Evolutionary conservation across 1,140 invertebrate species (phyloP).

Genomic region (Asobara japonica): DNA sequence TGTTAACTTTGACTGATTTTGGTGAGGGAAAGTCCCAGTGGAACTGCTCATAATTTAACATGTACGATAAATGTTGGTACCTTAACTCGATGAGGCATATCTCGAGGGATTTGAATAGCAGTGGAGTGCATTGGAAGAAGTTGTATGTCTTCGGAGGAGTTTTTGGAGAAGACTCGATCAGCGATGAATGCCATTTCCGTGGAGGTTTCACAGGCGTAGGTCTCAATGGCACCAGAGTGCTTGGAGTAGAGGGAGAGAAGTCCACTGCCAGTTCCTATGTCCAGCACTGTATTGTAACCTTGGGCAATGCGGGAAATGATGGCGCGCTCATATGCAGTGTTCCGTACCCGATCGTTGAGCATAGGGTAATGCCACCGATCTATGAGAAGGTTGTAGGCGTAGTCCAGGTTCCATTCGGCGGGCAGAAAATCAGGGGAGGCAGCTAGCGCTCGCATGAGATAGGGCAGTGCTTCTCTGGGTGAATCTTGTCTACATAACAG

Average conservation of each 20-base stretch:
- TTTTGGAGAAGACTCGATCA: constrained; percentile 67
- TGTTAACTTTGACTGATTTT: too few relatives aligned
- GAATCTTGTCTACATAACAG: constrained; percentile 48
- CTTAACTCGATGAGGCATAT: constrained; percentile 72
- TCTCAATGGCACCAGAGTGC: constrained; percentile 66
- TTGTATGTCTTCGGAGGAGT: constrained; percentile 57
- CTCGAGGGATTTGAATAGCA: constrained; percentile 65
- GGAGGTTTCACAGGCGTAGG: constrained; percentile 76
- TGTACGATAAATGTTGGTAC: too few relatives aligned
- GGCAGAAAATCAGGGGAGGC: constrained; percentile 50
- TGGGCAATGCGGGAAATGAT: constrained; percentile 69
- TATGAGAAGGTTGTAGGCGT: constrained; percentile 64
- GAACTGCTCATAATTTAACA: too few relatives aligned
- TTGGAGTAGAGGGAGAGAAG: constrained; percentile 74
- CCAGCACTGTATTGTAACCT: constrained; percentile 71
- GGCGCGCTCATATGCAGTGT: constrained; percentile 73
- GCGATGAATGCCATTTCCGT: constrained; percentile 72
- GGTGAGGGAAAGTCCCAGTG: too few relatives aligned
- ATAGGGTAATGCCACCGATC: constrained; percentile 85
- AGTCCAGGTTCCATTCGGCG: constrained; percentile 54
- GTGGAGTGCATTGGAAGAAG: constrained; percentile 68
- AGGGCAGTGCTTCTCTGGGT: constrained; percentile 48
- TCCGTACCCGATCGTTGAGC: constrained; percentile 79
- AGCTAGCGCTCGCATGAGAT: constrained; percentile 47
- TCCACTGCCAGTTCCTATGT: constrained; percentile 81